Conservation (phyloP, 2,113 vertebrate species). For the Pedionomus torquatus region DNA sequence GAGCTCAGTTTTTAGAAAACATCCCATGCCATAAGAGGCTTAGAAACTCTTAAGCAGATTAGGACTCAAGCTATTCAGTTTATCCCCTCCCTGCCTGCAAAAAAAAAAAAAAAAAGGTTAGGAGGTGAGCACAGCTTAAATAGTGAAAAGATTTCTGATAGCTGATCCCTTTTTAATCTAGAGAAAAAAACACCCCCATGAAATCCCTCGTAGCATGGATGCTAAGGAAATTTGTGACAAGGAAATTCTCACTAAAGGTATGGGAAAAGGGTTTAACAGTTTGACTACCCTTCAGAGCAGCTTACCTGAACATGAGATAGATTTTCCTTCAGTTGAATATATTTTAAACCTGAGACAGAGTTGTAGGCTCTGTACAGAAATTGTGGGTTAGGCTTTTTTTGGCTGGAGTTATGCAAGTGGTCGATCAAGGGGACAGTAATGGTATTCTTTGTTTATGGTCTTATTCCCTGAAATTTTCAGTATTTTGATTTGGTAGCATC, state of each 20-base stretch:
- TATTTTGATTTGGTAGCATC: neutral
- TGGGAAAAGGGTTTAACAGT: neutral
- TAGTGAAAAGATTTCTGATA: conserved; percentile 27
- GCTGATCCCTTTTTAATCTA: conserved; percentile 19
- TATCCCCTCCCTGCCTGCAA: neutral
- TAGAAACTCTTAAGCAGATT: conserved; percentile 55
- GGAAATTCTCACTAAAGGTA: neutral
- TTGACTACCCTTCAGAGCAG: neutral
- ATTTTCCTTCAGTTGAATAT: neutral
- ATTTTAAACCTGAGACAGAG: neutral
- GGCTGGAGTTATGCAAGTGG: neutral
- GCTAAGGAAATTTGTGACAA: neutral
- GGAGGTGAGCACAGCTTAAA: conserved; percentile 8
- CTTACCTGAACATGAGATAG: neutral
- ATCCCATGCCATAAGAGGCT: neutral
- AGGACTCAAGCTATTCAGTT: conserved; percentile 4
- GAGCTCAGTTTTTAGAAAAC: conserved; percentile 14
- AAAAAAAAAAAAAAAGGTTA: neutral
- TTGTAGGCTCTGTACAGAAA: neutral
- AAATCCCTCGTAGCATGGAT: neutral
- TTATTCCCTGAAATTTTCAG: neutral
- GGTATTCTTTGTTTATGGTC: neutral
- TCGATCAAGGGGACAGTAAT: neutral
- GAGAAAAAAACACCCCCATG: neutral
- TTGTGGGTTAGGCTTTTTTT: neutral